A percentile compares a stretch with the other conserved stretches of the same genome.
phyloP scores from a whole-genome alignment of 2,797 vertebrate genomes.

The Rhyacichthys aspro region DNA sequence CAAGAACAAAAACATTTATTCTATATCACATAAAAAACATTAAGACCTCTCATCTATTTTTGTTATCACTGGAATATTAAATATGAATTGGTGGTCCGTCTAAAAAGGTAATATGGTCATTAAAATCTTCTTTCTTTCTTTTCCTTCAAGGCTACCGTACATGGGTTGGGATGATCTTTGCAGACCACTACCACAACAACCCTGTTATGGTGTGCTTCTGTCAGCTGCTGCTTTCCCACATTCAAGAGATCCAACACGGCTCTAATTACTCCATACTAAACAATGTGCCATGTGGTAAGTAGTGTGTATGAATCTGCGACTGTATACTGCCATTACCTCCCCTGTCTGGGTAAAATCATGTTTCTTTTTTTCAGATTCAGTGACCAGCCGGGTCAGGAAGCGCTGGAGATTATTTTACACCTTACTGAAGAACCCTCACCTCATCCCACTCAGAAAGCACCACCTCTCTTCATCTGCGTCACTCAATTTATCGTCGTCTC shows the following conservation, averaged over 20 bases:
- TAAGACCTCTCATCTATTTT: too few relatives aligned
- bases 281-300: conserved; percentile 73
- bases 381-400: conserved; percentile 67
- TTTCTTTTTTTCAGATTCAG: conserved; percentile 58
- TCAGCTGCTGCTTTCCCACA: conserved; percentile 78
- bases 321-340: neutral
- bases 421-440: conserved; percentile 83
- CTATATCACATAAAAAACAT: too few relatives aligned
- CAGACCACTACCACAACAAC: conserved; percentile 90
- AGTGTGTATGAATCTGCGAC: neutral
- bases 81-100: too few relatives aligned
- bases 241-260: conserved; percentile 49
- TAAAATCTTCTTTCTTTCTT: neutral
- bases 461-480: conserved; percentile 36
- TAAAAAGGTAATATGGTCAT: neutral
- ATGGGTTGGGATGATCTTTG: conserved; percentile 91
- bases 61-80: too few relatives aligned
- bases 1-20: too few relatives aligned
- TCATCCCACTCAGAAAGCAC: conserved; percentile 82
- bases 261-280: conserved; percentile 64
- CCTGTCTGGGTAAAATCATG: neutral
- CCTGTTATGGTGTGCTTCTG: conserved; percentile 89
- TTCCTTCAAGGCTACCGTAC: conserved; percentile 83
- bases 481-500: conserved; percentile 13
- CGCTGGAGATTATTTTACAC: conserved; percentile 86